phyloP scores from a whole-genome alignment of 1,140 invertebrate genomes.

The Pseudobourletiella spinata region DNA sequence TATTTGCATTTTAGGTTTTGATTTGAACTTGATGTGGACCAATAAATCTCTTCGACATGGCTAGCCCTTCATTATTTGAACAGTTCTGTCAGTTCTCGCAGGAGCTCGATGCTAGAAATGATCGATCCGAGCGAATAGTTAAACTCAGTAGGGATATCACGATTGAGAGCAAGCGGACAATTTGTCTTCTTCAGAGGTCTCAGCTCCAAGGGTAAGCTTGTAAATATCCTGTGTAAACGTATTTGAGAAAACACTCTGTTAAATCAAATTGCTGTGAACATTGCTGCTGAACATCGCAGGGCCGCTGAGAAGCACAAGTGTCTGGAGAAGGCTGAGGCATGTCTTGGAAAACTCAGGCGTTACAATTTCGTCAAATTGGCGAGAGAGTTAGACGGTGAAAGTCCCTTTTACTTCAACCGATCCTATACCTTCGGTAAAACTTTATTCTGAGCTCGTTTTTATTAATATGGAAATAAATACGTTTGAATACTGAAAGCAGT shows the following conservation, averaged over 20 bases:
- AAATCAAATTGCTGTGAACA: not conserved
- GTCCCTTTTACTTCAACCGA: constrained; percentile 61
- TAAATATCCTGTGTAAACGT: constrained; percentile 38
- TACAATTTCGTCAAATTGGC: constrained; percentile 58
- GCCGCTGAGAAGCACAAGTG: not conserved
- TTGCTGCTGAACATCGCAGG: not conserved
- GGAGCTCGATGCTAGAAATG: constrained; percentile 69
- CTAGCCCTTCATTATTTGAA: too few relatives aligned
- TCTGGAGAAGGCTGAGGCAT: not conserved
- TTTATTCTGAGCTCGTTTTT: constrained; percentile 12
- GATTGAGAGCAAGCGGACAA: constrained; percentile 82
- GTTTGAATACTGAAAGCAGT: too few relatives aligned
- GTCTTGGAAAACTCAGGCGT: constrained; percentile 37
- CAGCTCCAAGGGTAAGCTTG: constrained; percentile 43
- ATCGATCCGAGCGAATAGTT: constrained; percentile 72
- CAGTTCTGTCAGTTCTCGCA: too few relatives aligned
- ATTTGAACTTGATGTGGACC: too few relatives aligned
- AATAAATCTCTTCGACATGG: too few relatives aligned
- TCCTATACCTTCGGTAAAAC: constrained; percentile 52
- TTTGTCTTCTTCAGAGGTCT: constrained; percentile 69
- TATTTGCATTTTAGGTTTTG: too few relatives aligned
- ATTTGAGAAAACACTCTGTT: not conserved
- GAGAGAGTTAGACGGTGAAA: constrained; percentile 57
- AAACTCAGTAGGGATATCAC: constrained; percentile 81
- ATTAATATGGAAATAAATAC: too few relatives aligned